A percentile compares a stretch with the other conserved stretches of the same genome.
Conservation (phyloP, 1,140 invertebrate species). For the Papilio polyxenes region DNA sequence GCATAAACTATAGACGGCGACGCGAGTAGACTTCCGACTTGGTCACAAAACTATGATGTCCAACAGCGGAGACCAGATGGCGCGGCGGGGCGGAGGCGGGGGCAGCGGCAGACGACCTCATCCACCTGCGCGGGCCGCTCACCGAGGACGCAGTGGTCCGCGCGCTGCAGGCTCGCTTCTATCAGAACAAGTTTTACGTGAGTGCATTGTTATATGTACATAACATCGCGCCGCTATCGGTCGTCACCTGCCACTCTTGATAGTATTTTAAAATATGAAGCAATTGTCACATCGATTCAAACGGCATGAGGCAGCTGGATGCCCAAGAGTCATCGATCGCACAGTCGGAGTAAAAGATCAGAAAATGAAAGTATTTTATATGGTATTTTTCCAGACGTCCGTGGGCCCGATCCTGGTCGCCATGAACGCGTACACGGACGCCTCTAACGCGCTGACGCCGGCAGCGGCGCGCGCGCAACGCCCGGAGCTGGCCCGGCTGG, state of each 20-base stretch:
- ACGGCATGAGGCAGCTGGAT: too few species aligned
- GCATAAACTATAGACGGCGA: too few species aligned
- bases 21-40: too few species aligned
- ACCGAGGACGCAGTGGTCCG: slow-evolving; percentile 96
- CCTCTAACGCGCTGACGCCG: slow-evolving; percentile 92
- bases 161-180: slow-evolving; percentile 93
- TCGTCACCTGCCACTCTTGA: neutral
- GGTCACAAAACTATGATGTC: neutral
- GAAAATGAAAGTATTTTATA: too few species aligned
- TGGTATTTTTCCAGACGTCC: slow-evolving; percentile 86
- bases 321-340: too few species aligned
- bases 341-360: too few species aligned
- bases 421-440: slow-evolving; percentile 93
- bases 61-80: slow-evolving; percentile 55
- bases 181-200: slow-evolving; percentile 93
- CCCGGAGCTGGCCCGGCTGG: slow-evolving; percentile 91
- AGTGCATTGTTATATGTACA: slow-evolving; percentile 74
- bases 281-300: too few species aligned
- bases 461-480: slow-evolving; percentile 89
- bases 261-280: too few species aligned
- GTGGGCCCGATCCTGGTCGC: slow-evolving; percentile 94
- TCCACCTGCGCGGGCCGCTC: slow-evolving; percentile 93
- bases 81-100: slow-evolving; percentile 52
- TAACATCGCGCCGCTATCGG: neutral
- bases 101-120: slow-evolving; percentile 89